Conservation (phyloP, 92 coral and sea anemone species). For the Parazoanthus darwini region DNA sequence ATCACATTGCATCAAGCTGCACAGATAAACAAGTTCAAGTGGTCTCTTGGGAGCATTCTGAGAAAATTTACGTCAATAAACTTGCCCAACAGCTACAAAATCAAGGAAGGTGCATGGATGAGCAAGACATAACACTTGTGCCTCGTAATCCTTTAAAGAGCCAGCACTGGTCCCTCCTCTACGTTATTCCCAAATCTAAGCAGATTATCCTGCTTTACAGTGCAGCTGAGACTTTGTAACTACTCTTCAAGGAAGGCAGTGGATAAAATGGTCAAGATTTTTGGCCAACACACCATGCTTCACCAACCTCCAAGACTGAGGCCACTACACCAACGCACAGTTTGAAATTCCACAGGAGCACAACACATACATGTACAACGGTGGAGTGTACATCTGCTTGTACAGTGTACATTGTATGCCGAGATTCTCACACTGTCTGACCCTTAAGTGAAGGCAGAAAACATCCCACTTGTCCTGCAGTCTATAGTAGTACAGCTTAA, state of each 20-base stretch:
- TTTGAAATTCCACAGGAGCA: conserved; percentile 40
- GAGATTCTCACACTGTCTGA: conserved; percentile 25
- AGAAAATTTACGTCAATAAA: conserved; percentile 10
- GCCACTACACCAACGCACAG: conserved; percentile 28
- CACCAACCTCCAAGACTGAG: conserved; percentile 32
- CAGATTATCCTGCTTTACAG: conserved; percentile 27
- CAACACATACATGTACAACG: conserved; percentile 30
- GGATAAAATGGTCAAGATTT: conserved; percentile 5
- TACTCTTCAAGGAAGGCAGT: background rate
- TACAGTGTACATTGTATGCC: background rate
- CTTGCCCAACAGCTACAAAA: conserved; percentile 27
- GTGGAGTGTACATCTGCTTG: conserved; percentile 24
- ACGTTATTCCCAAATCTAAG: conserved; percentile 12
- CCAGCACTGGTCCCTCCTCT: conserved; percentile 28
- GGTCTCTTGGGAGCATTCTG: conserved; percentile 15
- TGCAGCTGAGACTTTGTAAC: conserved; percentile 16
- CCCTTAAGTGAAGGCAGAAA: conserved; percentile 5
- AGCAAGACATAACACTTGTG: conserved; percentile 21
- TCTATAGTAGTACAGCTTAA: conserved; percentile 38
- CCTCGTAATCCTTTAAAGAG: background rate
- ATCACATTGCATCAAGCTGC: conserved; percentile 24
- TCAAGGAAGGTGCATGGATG: background rate
- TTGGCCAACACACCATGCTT: conserved; percentile 15
- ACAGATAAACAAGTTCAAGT: conserved; percentile 14
- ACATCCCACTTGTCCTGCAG: conserved; percentile 23